A percentile compares a stretch with the other conserved stretches of the same genome.
phyloP scores from a whole-genome alignment of 2,113 vertebrate genomes.

The Pristiophorus japonicus region DNA sequence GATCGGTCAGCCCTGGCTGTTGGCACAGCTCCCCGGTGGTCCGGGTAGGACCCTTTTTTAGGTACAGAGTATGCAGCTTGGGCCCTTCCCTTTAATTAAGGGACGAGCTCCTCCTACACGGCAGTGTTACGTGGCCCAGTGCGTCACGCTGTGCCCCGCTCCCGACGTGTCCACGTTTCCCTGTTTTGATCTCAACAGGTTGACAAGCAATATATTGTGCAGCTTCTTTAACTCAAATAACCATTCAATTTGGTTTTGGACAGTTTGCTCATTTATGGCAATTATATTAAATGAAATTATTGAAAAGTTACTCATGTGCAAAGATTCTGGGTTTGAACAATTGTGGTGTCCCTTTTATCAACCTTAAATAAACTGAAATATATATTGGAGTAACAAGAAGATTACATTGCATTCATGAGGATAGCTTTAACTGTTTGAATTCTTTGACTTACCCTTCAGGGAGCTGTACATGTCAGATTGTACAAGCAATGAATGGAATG shows the following conservation, averaged over 20 bases:
- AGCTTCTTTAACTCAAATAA: background rate
- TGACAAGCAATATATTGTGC: background rate
- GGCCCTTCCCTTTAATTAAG: too few species aligned
- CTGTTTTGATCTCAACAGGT: background rate
- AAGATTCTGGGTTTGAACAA: background rate
- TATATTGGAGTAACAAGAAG: too few species aligned
- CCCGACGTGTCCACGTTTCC: too few species aligned
- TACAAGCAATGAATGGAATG: background rate
- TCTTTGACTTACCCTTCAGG: background rate
- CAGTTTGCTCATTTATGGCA: background rate
- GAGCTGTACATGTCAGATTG: background rate
- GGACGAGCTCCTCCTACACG: too few species aligned
- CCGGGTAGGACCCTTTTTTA: too few species aligned
- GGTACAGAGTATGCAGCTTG: too few species aligned
- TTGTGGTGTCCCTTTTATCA: background rate
- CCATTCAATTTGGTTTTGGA: background rate
- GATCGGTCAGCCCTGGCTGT: too few species aligned
- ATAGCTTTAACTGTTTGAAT: background rate
- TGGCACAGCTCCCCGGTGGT: too few species aligned
- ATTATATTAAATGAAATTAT: background rate
- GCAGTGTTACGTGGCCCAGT: too few species aligned
- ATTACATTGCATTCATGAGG: background rate
- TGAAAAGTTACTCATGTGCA: background rate
- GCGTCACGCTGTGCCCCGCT: too few species aligned
- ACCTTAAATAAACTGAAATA: background rate